Conservation (phyloP, 2,113 vertebrate species). For the Ploceus nigricollis region DNA sequence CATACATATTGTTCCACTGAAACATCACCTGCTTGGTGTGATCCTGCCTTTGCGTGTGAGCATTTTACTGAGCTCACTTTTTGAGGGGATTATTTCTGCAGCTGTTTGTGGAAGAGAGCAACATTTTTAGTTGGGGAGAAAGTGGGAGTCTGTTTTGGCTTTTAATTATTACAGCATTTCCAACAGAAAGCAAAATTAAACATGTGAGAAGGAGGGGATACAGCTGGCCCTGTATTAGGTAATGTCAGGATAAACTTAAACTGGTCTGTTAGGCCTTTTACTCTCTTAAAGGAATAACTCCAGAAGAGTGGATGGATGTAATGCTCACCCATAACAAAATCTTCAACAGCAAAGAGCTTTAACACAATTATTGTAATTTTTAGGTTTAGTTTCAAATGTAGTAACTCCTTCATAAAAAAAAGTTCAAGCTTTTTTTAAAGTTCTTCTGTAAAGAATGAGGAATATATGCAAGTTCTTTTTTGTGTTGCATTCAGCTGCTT, state of each 20-base stretch:
- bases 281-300: background rate
- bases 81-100: background rate
- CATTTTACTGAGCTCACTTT: background rate
- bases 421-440: background rate
- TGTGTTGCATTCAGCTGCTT: constrained; percentile 1
- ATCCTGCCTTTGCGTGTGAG: background rate
- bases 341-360: background rate
- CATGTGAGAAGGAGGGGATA: background rate
- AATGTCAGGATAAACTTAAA: background rate
- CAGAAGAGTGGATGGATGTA: background rate
- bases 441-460: background rate
- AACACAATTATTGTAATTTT: background rate
- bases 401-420: background rate
- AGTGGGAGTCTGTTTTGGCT: background rate
- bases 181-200: constrained; percentile 25
- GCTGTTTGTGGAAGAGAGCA: background rate
- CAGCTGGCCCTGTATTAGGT: background rate
- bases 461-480: background rate
- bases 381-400: background rate
- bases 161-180: background rate
- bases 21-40: background rate
- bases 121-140: background rate
- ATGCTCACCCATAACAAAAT: background rate
- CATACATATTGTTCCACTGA: background rate
- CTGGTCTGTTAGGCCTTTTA: background rate